Evolutionary conservation across 2,888 invertebrate species (phyloP), one percentile per base, ranked within the genome.

Genomic region (Sussaba pulchella): DNA sequence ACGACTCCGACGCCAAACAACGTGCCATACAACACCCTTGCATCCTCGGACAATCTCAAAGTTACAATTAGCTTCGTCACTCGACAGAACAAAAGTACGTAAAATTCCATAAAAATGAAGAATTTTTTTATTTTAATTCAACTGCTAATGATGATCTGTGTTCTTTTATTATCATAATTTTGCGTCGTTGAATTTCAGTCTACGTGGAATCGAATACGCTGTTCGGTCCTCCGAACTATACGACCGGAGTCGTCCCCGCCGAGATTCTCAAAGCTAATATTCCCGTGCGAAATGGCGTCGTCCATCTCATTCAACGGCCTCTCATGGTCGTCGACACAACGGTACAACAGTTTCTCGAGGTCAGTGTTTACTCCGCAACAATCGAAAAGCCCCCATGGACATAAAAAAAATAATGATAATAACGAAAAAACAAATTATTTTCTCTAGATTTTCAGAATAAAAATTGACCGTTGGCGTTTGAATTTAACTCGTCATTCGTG

Each of bases 321-420:
- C 93, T 98, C 14, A 97, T 98, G 96, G 96, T 98, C 77, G 97
- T 98, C 67, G 98, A 98, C 89, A 96, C 96, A n/a, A 96, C 96
- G 2, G 96, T 98, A 82, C 95, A 95, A 84, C 96, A 98, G 91
- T 97, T 98, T 89, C 93, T 98, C 77, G 95, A 96, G 96, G 98
- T 98, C 94, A 94, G 94, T 93, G 82, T 54, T 76, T 81, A 81
- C 26, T 50, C 36, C 21, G 31, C 31, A 6, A 10, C 41, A 39
- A 17, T 12, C 2, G 17, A 31, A 57, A 2, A 41, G n/a, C n/a
- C 26, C 69, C 12, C 0, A 6, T 54, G 14, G 2, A 31, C 21
- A 17, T 19, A 31, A 14, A 69, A 39, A 67, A 50, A 17, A 66
- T 17, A 47, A 57, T 69, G 10, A 61, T n/a, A 41, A 10, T 12